Base-by-base conservation (phyloP, 2,797 vertebrate genomes). In the Agapornis canus region DNA sequence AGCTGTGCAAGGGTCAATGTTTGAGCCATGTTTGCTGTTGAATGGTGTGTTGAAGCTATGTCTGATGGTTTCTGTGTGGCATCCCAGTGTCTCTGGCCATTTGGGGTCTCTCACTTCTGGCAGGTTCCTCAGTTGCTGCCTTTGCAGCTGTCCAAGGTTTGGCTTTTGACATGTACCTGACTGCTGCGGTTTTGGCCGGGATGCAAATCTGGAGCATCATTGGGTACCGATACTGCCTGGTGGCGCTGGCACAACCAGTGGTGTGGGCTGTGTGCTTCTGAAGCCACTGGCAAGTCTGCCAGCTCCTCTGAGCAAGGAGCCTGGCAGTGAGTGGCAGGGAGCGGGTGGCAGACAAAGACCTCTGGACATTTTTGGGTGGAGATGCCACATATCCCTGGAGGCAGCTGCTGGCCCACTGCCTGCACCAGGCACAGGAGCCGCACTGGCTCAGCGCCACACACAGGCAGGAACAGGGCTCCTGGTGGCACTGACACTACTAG, bases 341-440 rank as follows among this genome's bases (percentile, higher is more conserved):
- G 32, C 4, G 1, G 15, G 70, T 18, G 61, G 39, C 45, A 43
- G 39, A 11, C 1, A 35, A 4, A 65, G 32, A 17, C 23, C 23
- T 32, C 15, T 0, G 5, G 29, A 17, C 15, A 1, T 21, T 54
- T 54, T 32, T 29, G 64, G 40, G 23, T 54, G 23, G 64, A 22
- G 29, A 42, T 11, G 29, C 31, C 3, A 10, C 7, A 5, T 32
- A 56, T 68, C 37, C 52, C 51, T 1, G 8, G 35, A 45, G 42
- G 32, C 20, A 35, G 52, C 14, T 32, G 29, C 35, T 37, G 37
- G 37, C 59, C 37, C 37, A 29, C 37, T 43, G 40, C 48, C 31
- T 23, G 20, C 60, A 15, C 13, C 1, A 29, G 66, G 40, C 11
- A 9, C 1, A 1, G 57, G 11, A 27, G 23, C 40, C 3, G 5